Evolutionary conservation across 2,888 invertebrate species (phyloP), one percentile per base, ranked within the genome.

Genomic region (Subacronicta megacephala): DNA sequence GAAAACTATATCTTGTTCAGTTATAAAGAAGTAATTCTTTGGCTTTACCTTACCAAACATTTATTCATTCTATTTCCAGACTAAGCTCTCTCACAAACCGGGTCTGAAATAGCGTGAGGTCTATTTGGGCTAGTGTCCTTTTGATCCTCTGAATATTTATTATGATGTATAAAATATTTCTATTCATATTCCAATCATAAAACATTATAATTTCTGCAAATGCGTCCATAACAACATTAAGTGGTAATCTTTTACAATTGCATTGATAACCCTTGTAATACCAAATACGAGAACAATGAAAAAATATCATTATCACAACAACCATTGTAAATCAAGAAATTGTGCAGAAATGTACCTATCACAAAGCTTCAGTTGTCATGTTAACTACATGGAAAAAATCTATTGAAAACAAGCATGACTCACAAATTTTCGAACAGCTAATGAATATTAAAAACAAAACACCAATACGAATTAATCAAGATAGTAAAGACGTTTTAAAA

Each of bases 401-500:
- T 49, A 40, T 45, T 43, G 55, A 57, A 62, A 75, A 64, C 46
- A 75, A 62, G 41, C 47, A 53, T 74, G 59, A 74, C 53, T 54
- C 43, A 56, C 43, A 52, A 50, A 53, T 52, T 58, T 47, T 35
- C 47, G 49, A 60, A 53, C 36, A 56, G 56, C 61, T 59, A 64
- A 74, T 74, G 64, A 76, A 62, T 59, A 64, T 71, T 62, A 57
- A 69, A 69, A 70, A 68, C 51, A 70, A 61, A 64, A 68, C 54
- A 68, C 44, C 55, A 68, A 77, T 47, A 73, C 61, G 66, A 77
- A 80, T 72, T 79, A 71, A 76, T 81, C 76, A 80, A 68, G 82
- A 83, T 80, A 77, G 75, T 50, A 50, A 23, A 55, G 72, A 78
- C 80, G 75, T 71, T 76, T 74, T 76, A 75, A 78, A 80, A 76